Conservation (phyloP, 2,888 invertebrate species). For the Octodonta nipae region DNA sequence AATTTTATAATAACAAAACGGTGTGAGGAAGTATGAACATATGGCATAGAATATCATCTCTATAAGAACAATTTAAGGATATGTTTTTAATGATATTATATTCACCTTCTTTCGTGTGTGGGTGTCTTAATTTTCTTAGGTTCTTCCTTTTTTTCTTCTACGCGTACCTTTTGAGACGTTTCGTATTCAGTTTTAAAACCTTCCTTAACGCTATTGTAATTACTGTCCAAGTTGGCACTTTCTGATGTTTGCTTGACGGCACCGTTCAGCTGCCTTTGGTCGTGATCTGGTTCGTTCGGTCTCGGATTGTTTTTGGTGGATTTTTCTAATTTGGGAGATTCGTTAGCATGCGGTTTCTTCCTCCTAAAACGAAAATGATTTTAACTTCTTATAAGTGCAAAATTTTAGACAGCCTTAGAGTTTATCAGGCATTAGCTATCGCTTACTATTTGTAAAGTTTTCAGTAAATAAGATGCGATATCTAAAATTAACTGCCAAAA, state of each 20-base stretch:
- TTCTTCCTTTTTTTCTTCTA: conserved; percentile 12
- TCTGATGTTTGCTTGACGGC: conserved; percentile 13
- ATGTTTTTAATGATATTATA: conserved; percentile 2
- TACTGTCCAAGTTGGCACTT: conserved; percentile 15
- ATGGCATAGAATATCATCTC: too few species aligned
- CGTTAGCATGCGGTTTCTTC: conserved; percentile 17
- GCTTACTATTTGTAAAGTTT: too few species aligned
- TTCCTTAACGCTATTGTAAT: conserved; percentile 21
- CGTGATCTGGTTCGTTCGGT: conserved; percentile 14
- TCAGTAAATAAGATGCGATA: too few species aligned
- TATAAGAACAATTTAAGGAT: too few species aligned
- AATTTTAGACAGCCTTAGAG: too few species aligned
- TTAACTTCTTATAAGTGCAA: too few species aligned
- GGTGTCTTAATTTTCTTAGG: conserved; percentile 15
- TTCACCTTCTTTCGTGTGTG: conserved; percentile 20
- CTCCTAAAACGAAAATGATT: conserved; percentile 12
- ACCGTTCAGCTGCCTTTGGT: conserved; percentile 18
- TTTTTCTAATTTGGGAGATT: conserved; percentile 21
- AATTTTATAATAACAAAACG: too few species aligned
- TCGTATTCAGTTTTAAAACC: conserved; percentile 14
- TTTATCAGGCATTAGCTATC: too few species aligned
- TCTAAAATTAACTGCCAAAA: too few species aligned
- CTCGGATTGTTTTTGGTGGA: conserved; percentile 6
- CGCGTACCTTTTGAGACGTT: conserved; percentile 11
- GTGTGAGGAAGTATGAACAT: too few species aligned